Evolutionary conservation across 2,888 invertebrate species (phyloP).

Genomic region (Athalia cordata): DNA sequence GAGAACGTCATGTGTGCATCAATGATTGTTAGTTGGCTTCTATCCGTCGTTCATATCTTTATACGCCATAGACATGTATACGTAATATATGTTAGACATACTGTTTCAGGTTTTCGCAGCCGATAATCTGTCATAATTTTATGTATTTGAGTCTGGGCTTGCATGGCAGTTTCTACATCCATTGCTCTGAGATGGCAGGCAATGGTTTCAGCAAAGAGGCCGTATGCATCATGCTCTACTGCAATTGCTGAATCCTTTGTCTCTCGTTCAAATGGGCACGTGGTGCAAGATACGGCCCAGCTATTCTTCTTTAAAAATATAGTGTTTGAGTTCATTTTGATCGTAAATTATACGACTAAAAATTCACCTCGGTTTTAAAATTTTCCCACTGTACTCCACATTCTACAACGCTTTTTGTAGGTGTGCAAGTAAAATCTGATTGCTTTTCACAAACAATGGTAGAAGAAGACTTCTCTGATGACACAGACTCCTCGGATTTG

Average conservation of each 20-base stretch:
- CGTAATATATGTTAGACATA: neutral
- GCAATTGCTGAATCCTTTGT: constrained; percentile 21
- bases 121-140: constrained; percentile 50
- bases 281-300: neutral
- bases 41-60: no score
- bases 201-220: constrained; percentile 54
- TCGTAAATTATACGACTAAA: neutral
- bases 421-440: constrained; percentile 21
- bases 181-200: constrained; percentile 53
- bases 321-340: neutral
- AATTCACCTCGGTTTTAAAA: constrained; percentile 24
- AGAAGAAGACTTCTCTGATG: constrained; percentile 17
- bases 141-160: constrained; percentile 54
- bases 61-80: no score
- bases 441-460: constrained; percentile 21
- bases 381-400: constrained; percentile 18
- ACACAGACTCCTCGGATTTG: constrained; percentile 3
- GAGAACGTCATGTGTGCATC: no score
- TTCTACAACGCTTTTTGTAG: constrained; percentile 8
- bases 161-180: constrained; percentile 49
- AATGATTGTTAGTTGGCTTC: no score
- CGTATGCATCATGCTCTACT: constrained; percentile 50
- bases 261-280: neutral
- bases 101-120: constrained; percentile 32
- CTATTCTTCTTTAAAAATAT: neutral